Evolutionary conservation across 2,113 vertebrate species (phyloP).

Genomic region (Carassius auratus): DNA sequence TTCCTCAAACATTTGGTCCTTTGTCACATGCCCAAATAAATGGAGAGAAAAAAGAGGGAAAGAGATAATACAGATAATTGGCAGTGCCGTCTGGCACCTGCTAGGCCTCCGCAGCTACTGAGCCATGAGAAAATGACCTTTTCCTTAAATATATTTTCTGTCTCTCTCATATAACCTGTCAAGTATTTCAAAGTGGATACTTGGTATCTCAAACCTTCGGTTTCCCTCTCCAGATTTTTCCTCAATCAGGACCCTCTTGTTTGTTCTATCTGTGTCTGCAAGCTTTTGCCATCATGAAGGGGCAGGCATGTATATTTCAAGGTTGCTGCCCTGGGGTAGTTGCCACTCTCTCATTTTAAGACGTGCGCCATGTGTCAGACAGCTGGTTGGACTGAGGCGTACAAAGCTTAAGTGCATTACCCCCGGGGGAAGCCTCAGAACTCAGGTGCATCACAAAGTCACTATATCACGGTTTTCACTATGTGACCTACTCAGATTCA

Average conservation of each 20-base stretch:
- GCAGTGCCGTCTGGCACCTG: not conserved
- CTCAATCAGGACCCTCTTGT: not conserved
- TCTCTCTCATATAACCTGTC: not conserved
- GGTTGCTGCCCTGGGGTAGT: slow-evolving; percentile 42
- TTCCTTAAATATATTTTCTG: not conserved
- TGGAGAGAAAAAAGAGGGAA: slow-evolving; percentile 62
- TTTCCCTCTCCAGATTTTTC: not conserved
- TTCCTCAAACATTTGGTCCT: slow-evolving; percentile 49
- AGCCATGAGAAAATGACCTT: slow-evolving; percentile 10
- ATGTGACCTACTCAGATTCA: slow-evolving; percentile 16
- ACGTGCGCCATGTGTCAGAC: slow-evolving; percentile 66
- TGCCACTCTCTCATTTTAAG: slow-evolving; percentile 67
- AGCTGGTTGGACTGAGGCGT: slow-evolving; percentile 81
- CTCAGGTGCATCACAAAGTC: slow-evolving; percentile 46
- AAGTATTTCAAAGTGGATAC: not conserved
- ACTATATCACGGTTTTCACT: slow-evolving; percentile 22
- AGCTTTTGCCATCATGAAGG: not conserved
- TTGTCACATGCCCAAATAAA: slow-evolving; percentile 76
- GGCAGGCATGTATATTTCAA: slow-evolving; percentile 54
- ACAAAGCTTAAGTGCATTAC: slow-evolving; percentile 78
- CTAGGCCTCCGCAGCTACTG: slow-evolving; percentile 32
- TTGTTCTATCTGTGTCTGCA: not conserved
- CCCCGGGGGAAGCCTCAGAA: slow-evolving; percentile 71
- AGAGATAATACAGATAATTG: slow-evolving; percentile 33
- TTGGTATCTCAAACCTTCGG: not conserved